Percentiles rank a stretch among this genome's conserved stretches.
phyloP scores from a whole-genome alignment of 2,888 invertebrate genomes.

The Drosophila mettleri region DNA sequence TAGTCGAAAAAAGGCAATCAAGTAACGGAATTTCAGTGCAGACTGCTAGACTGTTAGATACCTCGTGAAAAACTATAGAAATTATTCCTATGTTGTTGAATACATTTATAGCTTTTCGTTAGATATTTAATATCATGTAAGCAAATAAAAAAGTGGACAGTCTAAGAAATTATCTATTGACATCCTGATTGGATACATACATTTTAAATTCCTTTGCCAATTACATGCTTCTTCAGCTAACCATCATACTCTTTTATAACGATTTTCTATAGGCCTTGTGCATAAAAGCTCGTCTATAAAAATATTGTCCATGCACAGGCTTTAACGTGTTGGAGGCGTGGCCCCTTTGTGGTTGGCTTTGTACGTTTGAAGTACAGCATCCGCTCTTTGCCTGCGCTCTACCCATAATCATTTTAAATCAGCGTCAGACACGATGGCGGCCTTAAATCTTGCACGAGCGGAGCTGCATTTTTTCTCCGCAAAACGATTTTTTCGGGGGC shows the following conservation, averaged over 20 bases:
- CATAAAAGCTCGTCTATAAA: constrained; percentile 17
- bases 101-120: background rate
- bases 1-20: constrained; percentile 15
- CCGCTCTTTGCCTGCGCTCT: constrained; percentile 31
- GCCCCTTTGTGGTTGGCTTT: constrained; percentile 35
- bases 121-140: no score
- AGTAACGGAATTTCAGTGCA: background rate
- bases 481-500: constrained; percentile 26
- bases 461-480: constrained; percentile 24
- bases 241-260: background rate
- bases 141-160: background rate
- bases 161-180: background rate
- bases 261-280: background rate
- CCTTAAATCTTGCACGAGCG: constrained; percentile 39
- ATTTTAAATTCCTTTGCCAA: background rate
- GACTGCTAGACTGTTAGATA: background rate
- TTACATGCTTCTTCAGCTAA: background rate
- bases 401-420: constrained; percentile 63
- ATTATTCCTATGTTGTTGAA: background rate
- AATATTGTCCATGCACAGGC: constrained; percentile 29
- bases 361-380: constrained; percentile 40
- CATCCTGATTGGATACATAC: background rate
- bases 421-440: constrained; percentile 42
- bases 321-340: constrained; percentile 30
- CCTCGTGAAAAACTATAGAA: background rate